A percentile compares a stretch with the other conserved stretches of the same genome.
phyloP scores from a whole-genome alignment of 1,140 invertebrate genomes.

The Teleopsis dalmanni region DNA sequence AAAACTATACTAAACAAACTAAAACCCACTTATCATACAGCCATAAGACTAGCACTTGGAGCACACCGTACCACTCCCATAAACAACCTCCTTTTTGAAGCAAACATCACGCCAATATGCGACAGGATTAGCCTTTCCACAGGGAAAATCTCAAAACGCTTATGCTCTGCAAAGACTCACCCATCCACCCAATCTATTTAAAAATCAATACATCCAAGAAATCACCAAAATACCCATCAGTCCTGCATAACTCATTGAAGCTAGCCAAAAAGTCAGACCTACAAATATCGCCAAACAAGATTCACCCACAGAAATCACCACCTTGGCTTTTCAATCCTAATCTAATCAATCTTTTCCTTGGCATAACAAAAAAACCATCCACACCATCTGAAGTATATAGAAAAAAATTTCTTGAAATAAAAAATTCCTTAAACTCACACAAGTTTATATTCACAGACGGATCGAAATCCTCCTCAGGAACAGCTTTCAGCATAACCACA shows the following conservation, averaged over 20 bases:
- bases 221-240: background rate
- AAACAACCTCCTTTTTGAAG: no score
- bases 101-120: no score
- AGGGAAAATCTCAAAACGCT: background rate
- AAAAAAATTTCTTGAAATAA: constrained; percentile 1
- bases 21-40: no score
- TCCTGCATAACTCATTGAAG: background rate
- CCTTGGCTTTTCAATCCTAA: background rate
- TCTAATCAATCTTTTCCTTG: background rate
- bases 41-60: constrained; percentile 2
- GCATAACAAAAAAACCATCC: background rate
- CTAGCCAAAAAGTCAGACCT: background rate
- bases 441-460: constrained; percentile 11
- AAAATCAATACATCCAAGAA: background rate
- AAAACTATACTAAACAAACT: no score
- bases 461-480: background rate
- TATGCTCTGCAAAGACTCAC: background rate
- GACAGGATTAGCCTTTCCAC: no score
- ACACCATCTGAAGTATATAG: constrained; percentile 3
- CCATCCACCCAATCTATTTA: background rate
- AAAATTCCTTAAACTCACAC: constrained; percentile 4
- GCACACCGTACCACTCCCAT: no score
- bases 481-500: constrained; percentile 5
- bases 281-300: background rate
- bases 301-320: background rate